A percentile compares a stretch with the other conserved stretches of the same genome.
Evolutionary conservation across 53 echinoderm and acorn worm species (phyloP).

Genomic region (Holothuria scabra): DNA sequence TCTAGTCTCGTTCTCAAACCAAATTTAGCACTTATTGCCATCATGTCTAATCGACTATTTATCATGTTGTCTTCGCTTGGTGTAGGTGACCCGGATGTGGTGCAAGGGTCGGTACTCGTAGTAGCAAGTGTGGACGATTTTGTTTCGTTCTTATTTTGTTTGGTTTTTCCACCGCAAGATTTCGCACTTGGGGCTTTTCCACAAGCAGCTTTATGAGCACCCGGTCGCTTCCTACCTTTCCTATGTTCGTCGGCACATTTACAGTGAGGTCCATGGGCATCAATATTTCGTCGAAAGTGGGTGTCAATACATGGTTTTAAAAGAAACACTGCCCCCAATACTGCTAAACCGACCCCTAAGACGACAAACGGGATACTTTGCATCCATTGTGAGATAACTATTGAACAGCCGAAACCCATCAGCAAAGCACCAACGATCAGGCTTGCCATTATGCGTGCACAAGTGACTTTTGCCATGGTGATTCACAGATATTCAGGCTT

Average conservation of each 20-base stretch:
- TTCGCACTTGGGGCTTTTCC: background rate
- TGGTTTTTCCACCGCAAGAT: background rate
- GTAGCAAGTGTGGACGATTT: background rate
- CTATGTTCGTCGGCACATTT: constrained; percentile 19
- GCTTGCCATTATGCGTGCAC: constrained; percentile 40
- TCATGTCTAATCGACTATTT: constrained; percentile 36
- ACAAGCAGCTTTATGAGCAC: background rate
- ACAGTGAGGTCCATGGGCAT: constrained; percentile 39
- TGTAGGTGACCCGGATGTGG: constrained; percentile 1
- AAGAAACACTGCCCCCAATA: constrained; percentile 25
- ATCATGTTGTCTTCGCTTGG: constrained; percentile 34
- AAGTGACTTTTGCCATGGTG: constrained; percentile 40
- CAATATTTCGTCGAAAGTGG: constrained; percentile 31
- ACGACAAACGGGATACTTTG: constrained; percentile 1
- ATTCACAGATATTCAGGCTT: background rate
- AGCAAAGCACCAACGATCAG: constrained; percentile 43
- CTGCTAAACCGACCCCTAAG: constrained; percentile 20
- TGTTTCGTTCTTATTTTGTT: background rate
- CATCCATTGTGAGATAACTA: constrained; percentile 24
- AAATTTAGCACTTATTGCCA: constrained; percentile 44
- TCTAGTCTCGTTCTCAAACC: constrained; percentile 44
- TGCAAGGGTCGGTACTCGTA: background rate
- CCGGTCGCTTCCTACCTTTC: constrained; percentile 1
- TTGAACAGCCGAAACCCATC: constrained; percentile 21
- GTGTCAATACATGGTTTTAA: constrained; percentile 42